These are phyloP conservation scores for Pristiophorus japonicus DNA, from an alignment of 2,113 vertebrate genomes.

Conservation along the genomic window DNA sequence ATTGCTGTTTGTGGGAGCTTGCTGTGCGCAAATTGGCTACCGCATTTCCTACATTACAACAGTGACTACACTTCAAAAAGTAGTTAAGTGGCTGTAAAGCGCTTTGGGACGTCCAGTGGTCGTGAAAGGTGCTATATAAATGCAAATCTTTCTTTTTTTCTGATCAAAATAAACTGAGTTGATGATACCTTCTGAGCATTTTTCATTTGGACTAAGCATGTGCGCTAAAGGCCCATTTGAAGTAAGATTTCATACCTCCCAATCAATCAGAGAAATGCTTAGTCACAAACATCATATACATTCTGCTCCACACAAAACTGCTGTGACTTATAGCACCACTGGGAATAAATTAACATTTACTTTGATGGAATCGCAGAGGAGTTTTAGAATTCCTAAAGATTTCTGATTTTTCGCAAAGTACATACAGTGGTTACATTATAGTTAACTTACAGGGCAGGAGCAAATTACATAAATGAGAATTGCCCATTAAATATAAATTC, in stretches of 20 bases:
- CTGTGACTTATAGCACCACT: background rate
- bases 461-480: background rate
- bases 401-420: background rate
- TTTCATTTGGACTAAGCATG: background rate
- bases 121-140: too few relatives aligned
- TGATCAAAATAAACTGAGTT: background rate
- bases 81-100: too few relatives aligned
- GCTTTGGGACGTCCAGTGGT: too few relatives aligned
- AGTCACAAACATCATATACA: background rate
- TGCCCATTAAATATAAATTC: background rate
- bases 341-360: background rate
- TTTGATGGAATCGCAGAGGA: background rate
- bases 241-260: background rate
- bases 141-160: too few relatives aligned
- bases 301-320: background rate
- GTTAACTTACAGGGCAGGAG: background rate
- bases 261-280: background rate
- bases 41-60: too few relatives aligned
- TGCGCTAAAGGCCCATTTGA: background rate
- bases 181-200: background rate
- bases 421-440: background rate
- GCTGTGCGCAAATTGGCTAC: too few relatives aligned
- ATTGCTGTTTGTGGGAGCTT: too few relatives aligned
- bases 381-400: background rate
- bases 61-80: too few relatives aligned